phyloP scores from a whole-genome alignment of 2,797 vertebrate species.

The Neoniphon sammara region DNA sequence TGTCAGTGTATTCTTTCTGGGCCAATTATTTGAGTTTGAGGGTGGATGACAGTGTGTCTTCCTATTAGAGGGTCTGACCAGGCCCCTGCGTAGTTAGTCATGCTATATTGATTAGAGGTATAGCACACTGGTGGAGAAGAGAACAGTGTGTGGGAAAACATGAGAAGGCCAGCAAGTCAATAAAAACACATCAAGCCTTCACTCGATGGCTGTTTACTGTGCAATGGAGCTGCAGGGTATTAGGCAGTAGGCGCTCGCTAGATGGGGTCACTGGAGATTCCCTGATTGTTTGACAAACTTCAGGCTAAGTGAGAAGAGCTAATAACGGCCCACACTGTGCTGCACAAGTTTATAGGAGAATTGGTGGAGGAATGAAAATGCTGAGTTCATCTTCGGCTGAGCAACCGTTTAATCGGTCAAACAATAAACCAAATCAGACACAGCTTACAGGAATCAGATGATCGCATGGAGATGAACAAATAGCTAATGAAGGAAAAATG shows the following conservation, averaged over 20 bases:
- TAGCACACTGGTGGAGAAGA: background rate
- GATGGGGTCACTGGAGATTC: background rate
- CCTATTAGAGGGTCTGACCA: slow-evolving; percentile 6
- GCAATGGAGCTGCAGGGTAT: background rate
- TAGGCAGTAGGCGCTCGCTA: background rate
- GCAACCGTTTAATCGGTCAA: slow-evolving; percentile 50
- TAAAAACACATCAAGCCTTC: slow-evolving; percentile 24
- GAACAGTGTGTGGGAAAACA: slow-evolving; percentile 21
- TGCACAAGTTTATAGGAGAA: slow-evolving; percentile 49
- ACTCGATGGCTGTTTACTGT: slow-evolving; percentile 4
- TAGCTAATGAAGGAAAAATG: background rate
- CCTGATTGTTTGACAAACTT: background rate
- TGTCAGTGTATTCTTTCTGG: slow-evolving; percentile 24
- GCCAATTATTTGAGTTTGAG: slow-evolving; percentile 54
- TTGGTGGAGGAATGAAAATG: slow-evolving; percentile 52
- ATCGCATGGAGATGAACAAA: slow-evolving; percentile 25
- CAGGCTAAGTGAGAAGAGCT: background rate
- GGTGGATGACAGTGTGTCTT: slow-evolving; percentile 34
- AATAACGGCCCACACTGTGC: slow-evolving; percentile 23
- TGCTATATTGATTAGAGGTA: slow-evolving; percentile 53
- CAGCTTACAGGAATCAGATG: background rate
- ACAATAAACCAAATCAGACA: slow-evolving; percentile 34
- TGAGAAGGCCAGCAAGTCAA: slow-evolving; percentile 30
- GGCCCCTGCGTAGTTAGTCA: slow-evolving; percentile 25
- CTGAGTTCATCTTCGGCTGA: slow-evolving; percentile 17